Base-by-base conservation (phyloP, 2,113 vertebrate species). In the Siphamia tubifer region DNA sequence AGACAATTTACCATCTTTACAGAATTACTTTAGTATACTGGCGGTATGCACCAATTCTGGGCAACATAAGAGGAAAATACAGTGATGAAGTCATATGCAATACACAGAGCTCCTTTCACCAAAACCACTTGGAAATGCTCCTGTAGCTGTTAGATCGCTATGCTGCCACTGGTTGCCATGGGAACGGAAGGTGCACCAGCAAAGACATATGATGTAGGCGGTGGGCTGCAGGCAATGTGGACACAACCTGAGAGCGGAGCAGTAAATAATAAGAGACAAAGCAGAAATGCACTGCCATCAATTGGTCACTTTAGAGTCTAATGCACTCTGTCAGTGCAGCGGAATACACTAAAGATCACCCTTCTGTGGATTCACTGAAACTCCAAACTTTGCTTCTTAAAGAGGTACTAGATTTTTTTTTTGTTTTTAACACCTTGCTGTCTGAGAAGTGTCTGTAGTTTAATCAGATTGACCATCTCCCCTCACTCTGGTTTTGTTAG, bases 161-260 rank as follows among this genome's bases (percentile, higher is more conserved):
- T 62, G 76, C 76, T 77, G 74, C 45, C 47, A 53, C 45, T 53
- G 63, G 89, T 89, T 82, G 54, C 80, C 79, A 90, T 89, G 58
- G 89, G 63, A 90, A 90, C 80, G 42, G 43, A 81, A 85, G 74
- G 85, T 77, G 83, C 83, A 81, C 53, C 53, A 53, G 63, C 42
- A 28, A 67, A 67, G 75, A 79, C 15, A 34, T 67, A 63, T 20
- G 68, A 79, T 81, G 87, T 87, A 82, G 89, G 87, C 81, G 78
- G 68, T 10, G 3, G 34, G 49, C 79, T 34, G 20, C 79, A 62
- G 76, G 80, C 85, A 61, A 81, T 58, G 68, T 77, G 83, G 76
- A 76, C 75, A 56, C 74, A 74, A 82, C 77, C 86, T 70, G 70
- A 84, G 68, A 84, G 58, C 17, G 4, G 17, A 67, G 77, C 61